These are phyloP conservation scores for Caenorhabditis inopinata DNA, from an alignment of 1,140 invertebrate genomes.

Conservation along the genomic window DNA sequence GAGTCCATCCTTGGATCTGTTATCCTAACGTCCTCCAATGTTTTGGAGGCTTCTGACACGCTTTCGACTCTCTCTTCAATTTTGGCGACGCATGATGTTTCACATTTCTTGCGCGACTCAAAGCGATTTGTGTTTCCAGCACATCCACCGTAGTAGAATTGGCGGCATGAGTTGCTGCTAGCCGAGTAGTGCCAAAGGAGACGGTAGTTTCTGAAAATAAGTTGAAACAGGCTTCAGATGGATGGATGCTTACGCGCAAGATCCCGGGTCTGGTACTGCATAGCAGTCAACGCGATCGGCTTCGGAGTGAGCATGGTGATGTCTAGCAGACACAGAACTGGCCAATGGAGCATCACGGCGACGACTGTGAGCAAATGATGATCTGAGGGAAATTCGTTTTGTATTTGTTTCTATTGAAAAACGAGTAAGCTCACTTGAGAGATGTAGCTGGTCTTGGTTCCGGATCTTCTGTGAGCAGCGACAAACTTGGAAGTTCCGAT, in stretches of 20 bases:
- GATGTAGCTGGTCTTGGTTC: not conserved
- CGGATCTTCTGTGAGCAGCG: not conserved
- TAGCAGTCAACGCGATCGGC: not conserved
- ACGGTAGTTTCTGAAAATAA: slow-evolving; percentile 1
- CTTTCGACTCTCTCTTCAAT: slow-evolving; percentile 3
- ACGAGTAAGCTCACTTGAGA: not conserved
- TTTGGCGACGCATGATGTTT: slow-evolving; percentile 32
- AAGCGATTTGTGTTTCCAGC: slow-evolving; percentile 66
- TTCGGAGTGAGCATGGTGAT: not conserved
- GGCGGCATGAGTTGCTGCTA: slow-evolving; percentile 1
- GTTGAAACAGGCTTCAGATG: not conserved
- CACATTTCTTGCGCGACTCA: slow-evolving; percentile 54
- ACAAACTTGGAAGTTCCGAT: not conserved
- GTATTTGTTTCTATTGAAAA: no score
- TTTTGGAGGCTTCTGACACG: not conserved
- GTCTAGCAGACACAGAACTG: not conserved
- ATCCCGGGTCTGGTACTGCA: not conserved
- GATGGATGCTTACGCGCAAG: not conserved
- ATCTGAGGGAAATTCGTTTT: not conserved
- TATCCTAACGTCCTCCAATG: not conserved
- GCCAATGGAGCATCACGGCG: not conserved
- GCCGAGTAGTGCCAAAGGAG: slow-evolving; percentile 31
- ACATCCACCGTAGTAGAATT: slow-evolving; percentile 46
- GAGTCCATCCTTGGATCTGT: not conserved
- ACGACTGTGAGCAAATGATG: not conserved